These are phyloP conservation scores for Darevskia mixta DNA, from an alignment of 2,797 vertebrate species.

Conservation along the genomic window DNA sequence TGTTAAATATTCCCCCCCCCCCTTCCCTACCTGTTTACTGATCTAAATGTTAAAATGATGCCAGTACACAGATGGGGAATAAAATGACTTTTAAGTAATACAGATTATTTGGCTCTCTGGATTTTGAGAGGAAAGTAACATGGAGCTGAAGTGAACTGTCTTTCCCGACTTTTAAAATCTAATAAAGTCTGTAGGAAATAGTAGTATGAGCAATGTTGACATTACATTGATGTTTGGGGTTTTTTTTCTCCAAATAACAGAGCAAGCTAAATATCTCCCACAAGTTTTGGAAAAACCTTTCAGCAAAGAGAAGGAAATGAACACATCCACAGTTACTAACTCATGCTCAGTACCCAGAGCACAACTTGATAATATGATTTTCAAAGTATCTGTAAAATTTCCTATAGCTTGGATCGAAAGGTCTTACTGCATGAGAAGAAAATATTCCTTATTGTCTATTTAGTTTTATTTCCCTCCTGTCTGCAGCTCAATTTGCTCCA, in stretches of 20 bases:
- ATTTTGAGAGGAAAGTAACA: not conserved
- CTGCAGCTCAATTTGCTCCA: not conserved
- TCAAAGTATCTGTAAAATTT: not conserved
- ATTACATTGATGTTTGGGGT: not conserved
- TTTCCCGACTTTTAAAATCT: not conserved
- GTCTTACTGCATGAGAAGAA: not conserved
- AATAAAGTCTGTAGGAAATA: not conserved
- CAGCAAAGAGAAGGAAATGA: not conserved
- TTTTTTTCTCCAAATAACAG: slow-evolving; percentile 5
- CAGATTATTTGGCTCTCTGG: not conserved
- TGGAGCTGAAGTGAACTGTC: not conserved
- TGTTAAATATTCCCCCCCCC: not conserved
- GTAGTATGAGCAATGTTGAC: not conserved
- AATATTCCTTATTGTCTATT: not conserved
- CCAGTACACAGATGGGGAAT: not conserved
- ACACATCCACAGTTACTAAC: slow-evolving; percentile 35
- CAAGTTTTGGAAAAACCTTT: not conserved
- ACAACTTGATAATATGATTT: not conserved
- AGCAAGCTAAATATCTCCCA: not conserved
- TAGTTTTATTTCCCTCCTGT: not conserved
- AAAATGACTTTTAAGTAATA: not conserved
- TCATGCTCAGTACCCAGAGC: slow-evolving; percentile 28
- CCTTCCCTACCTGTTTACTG: not conserved
- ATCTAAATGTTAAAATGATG: not conserved
- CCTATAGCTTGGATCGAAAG: not conserved